These are phyloP conservation scores for Pipistrellus pipistrellus DNA, from an alignment of 2,797 vertebrate species.

Conservation along the genomic window DNA sequence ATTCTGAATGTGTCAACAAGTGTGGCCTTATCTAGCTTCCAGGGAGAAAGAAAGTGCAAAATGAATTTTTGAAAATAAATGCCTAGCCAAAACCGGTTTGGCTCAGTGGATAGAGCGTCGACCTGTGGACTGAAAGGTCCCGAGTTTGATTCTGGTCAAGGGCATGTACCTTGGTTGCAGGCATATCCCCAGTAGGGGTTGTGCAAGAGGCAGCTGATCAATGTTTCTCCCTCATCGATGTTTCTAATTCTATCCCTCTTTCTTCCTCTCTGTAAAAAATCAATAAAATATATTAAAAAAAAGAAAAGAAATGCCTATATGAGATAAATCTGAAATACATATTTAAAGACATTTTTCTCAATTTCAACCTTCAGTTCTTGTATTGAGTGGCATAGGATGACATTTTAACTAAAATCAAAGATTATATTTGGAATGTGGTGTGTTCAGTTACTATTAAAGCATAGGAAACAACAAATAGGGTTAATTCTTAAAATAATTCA, in stretches of 20 bases:
- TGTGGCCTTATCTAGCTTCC: constrained; percentile 34
- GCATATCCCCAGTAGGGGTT: no score
- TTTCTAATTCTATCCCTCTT: no score
- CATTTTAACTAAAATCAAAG: constrained; percentile 20
- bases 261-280: no score
- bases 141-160: no score
- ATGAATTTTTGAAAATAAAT: constrained; percentile 54
- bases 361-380: constrained; percentile 66
- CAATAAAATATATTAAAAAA: no score
- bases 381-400: constrained; percentile 39
- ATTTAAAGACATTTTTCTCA: constrained; percentile 57
- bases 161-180: no score
- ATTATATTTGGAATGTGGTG: background rate
- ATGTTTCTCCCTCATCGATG: no score
- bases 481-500: background rate
- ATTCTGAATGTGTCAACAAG: constrained; percentile 25
- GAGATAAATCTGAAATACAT: constrained; percentile 62
- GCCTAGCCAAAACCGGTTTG: background rate
- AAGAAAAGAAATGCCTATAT: constrained; percentile 42
- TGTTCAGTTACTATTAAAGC: background rate
- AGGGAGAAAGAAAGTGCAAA: constrained; percentile 64
- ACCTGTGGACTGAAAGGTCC: no score
- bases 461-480: background rate
- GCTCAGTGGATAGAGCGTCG: no score
- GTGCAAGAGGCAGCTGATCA: no score